These are phyloP conservation scores for Lycia hirtaria DNA, from an alignment of 2,888 invertebrate species.

Conservation along the genomic window DNA sequence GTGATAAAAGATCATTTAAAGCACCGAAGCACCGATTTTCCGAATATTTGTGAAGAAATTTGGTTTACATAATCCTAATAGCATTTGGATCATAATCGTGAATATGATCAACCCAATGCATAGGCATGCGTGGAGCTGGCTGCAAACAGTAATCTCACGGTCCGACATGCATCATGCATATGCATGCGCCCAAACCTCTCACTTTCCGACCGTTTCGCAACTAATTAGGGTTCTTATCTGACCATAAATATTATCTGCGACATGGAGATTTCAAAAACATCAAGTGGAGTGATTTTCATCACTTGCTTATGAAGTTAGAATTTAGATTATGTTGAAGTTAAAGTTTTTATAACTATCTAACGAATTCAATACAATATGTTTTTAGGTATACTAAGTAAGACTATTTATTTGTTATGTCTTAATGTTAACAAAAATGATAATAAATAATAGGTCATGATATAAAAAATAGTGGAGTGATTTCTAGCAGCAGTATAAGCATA, in stretches of 20 bases:
- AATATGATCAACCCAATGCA: not conserved
- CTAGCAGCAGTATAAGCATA: no score
- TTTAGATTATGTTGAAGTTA: no score
- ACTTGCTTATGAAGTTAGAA: not conserved
- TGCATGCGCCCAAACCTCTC: slow-evolving; percentile 25
- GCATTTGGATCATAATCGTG: not conserved
- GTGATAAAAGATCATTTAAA: no score
- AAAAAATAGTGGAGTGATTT: no score
- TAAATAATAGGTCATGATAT: no score
- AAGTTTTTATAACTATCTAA: no score
- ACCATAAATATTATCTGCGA: slow-evolving; percentile 21
- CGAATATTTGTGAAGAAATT: no score
- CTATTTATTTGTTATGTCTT: no score
- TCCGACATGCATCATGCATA: slow-evolving; percentile 29
- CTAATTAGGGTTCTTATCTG: slow-evolving; percentile 26
- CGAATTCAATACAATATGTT: no score
- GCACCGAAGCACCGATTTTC: not conserved
- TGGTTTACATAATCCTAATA: not conserved
- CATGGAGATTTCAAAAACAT: slow-evolving; percentile 3
- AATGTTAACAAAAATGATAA: no score
- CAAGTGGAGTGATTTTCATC: not conserved
- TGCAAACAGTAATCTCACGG: slow-evolving; percentile 22
- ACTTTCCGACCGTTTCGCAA: slow-evolving; percentile 27
- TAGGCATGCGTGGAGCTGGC: not conserved
- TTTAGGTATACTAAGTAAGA: no score